Base-by-base conservation (phyloP, 2,113 vertebrate genomes). In the Vidua chalybeata region DNA sequence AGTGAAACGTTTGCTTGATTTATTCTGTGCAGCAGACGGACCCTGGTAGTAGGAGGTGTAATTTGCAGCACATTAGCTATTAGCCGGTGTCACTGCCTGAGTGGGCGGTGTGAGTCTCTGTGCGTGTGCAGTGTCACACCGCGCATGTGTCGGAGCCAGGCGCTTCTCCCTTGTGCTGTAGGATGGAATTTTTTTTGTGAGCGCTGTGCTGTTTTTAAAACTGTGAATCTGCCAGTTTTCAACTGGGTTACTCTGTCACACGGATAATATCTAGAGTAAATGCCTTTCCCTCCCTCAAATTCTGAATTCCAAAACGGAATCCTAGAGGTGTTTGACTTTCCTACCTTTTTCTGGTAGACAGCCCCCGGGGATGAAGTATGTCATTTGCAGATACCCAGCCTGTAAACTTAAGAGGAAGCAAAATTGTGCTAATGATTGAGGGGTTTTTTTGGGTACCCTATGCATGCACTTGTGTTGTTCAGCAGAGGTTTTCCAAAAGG, bases 31-130 rank as follows among this genome's bases (percentile, higher is more conserved):
- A 86, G 93, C 96, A 96, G 96, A 93, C 33, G 63, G 95, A 75
- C 95, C 62, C 73, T 89, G 96, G 88, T 82, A 86, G 96, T 88
- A 39, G 97, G 97, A 93, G 95, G 97, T 97, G 93, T 95, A 84
- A 95, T 95, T 96, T 94, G 97, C 91, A 92, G 97, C 96, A 89
- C 89, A 80, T 95, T 91, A 97, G 96, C 97, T 94, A 96, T 96
- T 96, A 97, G 97, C 98, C 98, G 93, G 97, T 98, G 98, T 97
- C 97, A 84, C 84, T 96, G 98, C 96, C 79, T 46, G 97, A 97
- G 98, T 95, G 97, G 98, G 98, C 96, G 98, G 98, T 96, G 95
- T 95, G 86, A 97, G 97, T 79, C 97, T 97, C 97, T 97, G 93
- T 97, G 98, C 93, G 80, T 93, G 96, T 58, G 48, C 96, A 14